Evolutionary conservation across 2,797 vertebrate species (phyloP), one percentile per base, ranked within the genome.

Genomic region (Champsocephalus esox): DNA sequence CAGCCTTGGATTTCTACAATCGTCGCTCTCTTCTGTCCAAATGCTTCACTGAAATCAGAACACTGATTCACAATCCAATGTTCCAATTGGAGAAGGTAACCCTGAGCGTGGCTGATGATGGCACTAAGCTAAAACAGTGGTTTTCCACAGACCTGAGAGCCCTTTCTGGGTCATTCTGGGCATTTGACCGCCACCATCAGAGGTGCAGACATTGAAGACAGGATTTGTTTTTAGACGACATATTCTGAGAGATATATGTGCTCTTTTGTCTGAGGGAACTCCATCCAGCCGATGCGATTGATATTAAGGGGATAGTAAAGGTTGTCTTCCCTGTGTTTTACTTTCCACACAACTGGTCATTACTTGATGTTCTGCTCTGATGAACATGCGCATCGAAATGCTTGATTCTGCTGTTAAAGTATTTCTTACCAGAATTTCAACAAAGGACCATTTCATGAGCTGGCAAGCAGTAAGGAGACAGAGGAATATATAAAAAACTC

Each of bases 401-500:
- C 66, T 24, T 12, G 45, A 68, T 51, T 71, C 38, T 62, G 58
- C 14, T 41, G 51, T 70, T 69, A 9, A 57, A 66, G 34, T 32
- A 21, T 51, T 57, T 66, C 63, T 81, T 78, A 81, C 49, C 45
- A 48, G 82, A 86, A 86, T 82, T 16, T 59, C 12, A 89, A 87
- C 61, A 34, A 79, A 66, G 50, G 63, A 58, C 0, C 5, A 60
- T 70, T 75, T 77, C 38, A 51, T 4, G 21, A 45, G 12, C 24
- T 8, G 9, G 12, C 34, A 44, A 54, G 45, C 19, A 34, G 43
- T 16, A 54, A n/a, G 28, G 32, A 28, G 43, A 61, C 38, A 32
- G 17, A 46, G 13, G 52, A 46, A 65, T 19, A 34, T 19, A 28
- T 28, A 58, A 46, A 57, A 77, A 57, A 11, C 34, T 1, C 9